Conservation (phyloP, 2,888 invertebrate genomes). For the Listrodromus nycthemerus region DNA sequence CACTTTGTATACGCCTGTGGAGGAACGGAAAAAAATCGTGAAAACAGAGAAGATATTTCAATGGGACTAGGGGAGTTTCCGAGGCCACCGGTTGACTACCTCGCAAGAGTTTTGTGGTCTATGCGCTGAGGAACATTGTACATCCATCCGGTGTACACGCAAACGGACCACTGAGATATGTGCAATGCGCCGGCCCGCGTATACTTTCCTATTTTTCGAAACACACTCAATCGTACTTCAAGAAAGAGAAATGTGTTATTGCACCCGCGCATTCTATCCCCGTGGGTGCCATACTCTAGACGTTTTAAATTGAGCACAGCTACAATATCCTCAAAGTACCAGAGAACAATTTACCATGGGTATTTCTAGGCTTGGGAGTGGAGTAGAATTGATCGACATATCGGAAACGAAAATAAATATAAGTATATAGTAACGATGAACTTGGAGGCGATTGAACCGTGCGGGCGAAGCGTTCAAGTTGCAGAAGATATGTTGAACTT, state of each 20-base stretch:
- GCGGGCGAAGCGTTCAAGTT: neutral
- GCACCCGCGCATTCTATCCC: slow-evolving; percentile 29
- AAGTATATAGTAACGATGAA: no score
- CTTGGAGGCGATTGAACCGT: neutral
- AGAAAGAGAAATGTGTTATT: slow-evolving; percentile 48
- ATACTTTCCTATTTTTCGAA: slow-evolving; percentile 11
- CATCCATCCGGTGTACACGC: neutral
- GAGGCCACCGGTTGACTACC: neutral
- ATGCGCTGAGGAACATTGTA: neutral
- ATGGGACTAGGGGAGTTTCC: neutral
- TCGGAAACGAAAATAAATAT: neutral
- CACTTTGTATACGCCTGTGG: slow-evolving; percentile 8
- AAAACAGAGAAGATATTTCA: slow-evolving; percentile 3
- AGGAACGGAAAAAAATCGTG: neutral
- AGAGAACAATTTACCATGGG: slow-evolving; percentile 45
- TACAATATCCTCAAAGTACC: slow-evolving; percentile 7
- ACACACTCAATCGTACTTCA: slow-evolving; percentile 26
- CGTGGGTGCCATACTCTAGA: neutral
- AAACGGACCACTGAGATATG: neutral
- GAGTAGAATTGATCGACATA: slow-evolving; percentile 6
- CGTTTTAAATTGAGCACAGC: slow-evolving; percentile 15
- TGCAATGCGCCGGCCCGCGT: neutral
- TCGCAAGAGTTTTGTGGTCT: neutral
- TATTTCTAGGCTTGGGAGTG: slow-evolving; percentile 11
- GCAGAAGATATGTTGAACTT: no score